Percentiles rank a stretch among this genome's conserved stretches.
Evolutionary conservation across 2,797 vertebrate species (phyloP).

Genomic region (Acrossocheilus fasciatus): DNA sequence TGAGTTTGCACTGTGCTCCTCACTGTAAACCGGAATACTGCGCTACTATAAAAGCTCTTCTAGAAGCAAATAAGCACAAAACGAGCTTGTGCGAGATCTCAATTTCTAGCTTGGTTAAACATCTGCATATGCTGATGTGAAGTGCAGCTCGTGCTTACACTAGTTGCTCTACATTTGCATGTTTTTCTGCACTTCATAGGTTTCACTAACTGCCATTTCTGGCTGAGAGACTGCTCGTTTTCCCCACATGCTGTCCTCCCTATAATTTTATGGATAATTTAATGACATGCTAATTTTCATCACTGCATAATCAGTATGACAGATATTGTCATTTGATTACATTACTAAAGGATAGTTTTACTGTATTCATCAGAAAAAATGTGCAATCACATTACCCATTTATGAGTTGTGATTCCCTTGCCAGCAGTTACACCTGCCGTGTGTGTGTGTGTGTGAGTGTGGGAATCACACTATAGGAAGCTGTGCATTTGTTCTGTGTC

Average conservation of each 20-base stretch:
- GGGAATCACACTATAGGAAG: neutral
- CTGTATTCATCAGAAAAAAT: constrained; percentile 23
- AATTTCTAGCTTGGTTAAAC: constrained; percentile 13
- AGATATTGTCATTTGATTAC: constrained; percentile 19
- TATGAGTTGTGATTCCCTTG: constrained; percentile 16
- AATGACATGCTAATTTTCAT: constrained; percentile 25
- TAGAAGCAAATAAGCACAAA: neutral
- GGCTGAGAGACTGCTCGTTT: constrained; percentile 6
- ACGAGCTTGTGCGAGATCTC: neutral
- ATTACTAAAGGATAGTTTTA: neutral
- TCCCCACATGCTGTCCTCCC: constrained; percentile 2
- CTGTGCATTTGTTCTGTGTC: neutral
- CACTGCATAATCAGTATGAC: constrained; percentile 31
- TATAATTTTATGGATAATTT: constrained; percentile 25
- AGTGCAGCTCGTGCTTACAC: neutral
- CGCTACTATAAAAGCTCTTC: neutral
- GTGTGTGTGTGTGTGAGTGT: neutral
- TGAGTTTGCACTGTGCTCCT: neutral
- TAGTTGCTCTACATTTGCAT: constrained; percentile 32
- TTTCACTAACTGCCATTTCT: constrained; percentile 11
- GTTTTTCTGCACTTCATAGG: constrained; percentile 9
- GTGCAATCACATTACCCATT: constrained; percentile 9
- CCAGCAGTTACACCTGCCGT: neutral
- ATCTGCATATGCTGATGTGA: constrained; percentile 9
- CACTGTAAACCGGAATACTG: neutral